These are phyloP conservation scores for Pteruthius melanotis DNA, from an alignment of 2,113 vertebrate genomes.

Conservation along the genomic window DNA sequence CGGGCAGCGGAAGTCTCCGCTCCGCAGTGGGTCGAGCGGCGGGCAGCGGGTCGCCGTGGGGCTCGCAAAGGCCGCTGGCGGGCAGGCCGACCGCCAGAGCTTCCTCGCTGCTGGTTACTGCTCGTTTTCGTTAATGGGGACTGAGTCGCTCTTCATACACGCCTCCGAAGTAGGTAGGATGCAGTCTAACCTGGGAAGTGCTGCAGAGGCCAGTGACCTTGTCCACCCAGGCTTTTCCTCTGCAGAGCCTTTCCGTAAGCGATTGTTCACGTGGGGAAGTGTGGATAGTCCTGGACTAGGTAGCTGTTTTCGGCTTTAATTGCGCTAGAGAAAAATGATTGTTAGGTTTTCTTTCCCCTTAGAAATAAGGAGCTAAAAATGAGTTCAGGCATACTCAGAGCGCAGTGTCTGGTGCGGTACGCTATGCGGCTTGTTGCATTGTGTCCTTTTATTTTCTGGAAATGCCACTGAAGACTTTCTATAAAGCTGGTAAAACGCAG, in stretches of 20 bases:
- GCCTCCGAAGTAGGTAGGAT: neutral
- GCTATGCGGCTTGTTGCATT: neutral
- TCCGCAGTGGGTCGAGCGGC: no score
- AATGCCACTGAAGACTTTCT: neutral
- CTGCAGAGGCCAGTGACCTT: no score
- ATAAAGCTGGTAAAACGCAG: neutral
- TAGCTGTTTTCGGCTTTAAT: neutral
- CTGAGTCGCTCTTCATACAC: neutral
- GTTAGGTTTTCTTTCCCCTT: neutral
- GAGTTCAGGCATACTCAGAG: accelerated
- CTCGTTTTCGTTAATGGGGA: neutral
- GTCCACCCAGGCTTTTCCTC: neutral
- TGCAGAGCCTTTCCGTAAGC: neutral
- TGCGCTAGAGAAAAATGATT: neutral
- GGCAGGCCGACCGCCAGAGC: neutral
- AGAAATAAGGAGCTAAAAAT: neutral
- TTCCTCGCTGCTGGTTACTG: neutral
- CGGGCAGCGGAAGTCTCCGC: accelerated
- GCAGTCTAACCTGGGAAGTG: neutral
- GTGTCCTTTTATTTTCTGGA: neutral
- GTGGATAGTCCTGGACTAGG: neutral
- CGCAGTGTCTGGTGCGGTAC: accelerated
- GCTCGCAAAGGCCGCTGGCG: neutral
- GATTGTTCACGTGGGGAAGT: neutral
- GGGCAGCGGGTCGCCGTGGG: no score